Base-by-base conservation (phyloP, 2,888 invertebrate genomes). In the Drosophila kambysellisi region DNA sequence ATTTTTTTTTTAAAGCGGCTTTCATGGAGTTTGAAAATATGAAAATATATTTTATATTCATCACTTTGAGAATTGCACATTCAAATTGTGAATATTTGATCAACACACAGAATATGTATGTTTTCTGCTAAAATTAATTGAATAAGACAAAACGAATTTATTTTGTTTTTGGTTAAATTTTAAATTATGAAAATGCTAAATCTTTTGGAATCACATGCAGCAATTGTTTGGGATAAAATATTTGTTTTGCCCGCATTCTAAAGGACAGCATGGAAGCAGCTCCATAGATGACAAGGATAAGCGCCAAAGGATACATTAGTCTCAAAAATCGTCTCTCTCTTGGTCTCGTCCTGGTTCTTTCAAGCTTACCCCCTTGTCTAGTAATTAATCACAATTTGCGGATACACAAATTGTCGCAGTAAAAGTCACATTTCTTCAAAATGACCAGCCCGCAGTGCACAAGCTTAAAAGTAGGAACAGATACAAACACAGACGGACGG, bases 341-440 rank as follows among this genome's bases (percentile, higher is more conserved):
- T 25, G 33, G 41, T 25, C 20, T 25, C 20, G 20, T 39, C 17
- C 15, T 8, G 15, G 4, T n/a, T 35, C 61, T 32, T 32, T 8
- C 30, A 8, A 30, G 43, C 8, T 39, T 37, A 30, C 15, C 53
- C 56, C 32, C 51, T 39, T 48, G 50, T 33, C 50, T 51, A 30
- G 68, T 72, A 82, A 82, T 84, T 81, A 84, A 82, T 84, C 84
- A 84, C 84, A 82, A 82, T 82, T 82, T 84, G 76, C 79, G 82
- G 82, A 82, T 85, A 82, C 84, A 84, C 82, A 82, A 82, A 84
- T 82, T 82, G 84, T 79, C 82, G 84, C 82, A 79, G 82, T 82
- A 82, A 82, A 82, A 84, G 84, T 84, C 84, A 83, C 84, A 83
- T 85, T 85, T 79, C 85, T 85, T 82, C 85, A 76, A 82, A 82